Conservation (phyloP, 2,797 vertebrate genomes). For the Schizothorax lantsangensis region DNA sequence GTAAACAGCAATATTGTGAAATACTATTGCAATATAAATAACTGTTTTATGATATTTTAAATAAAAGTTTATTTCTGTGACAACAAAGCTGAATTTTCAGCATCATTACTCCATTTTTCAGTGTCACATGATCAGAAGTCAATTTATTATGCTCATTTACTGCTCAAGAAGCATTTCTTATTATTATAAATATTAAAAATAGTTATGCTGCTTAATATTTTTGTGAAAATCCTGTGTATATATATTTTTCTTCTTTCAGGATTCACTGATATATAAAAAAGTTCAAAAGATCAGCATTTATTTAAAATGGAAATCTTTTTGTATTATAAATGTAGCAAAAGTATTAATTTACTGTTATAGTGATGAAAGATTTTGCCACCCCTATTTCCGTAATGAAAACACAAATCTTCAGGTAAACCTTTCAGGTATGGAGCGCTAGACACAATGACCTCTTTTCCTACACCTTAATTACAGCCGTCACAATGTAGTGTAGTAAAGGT, state of each 20-base stretch:
- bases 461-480: constrained; percentile 18
- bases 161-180: no score
- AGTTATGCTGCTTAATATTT: not conserved
- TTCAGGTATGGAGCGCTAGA: not conserved
- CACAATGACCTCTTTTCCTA: constrained; percentile 20
- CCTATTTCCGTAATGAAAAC: not conserved
- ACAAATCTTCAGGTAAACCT: not conserved
- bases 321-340: not conserved
- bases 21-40: not conserved
- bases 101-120: no score
- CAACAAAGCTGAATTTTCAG: not conserved
- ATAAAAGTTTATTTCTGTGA: not conserved
- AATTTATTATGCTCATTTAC: no score
- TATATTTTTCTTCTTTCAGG: no score
- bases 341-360: not conserved
- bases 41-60: not conserved
- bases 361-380: not conserved
- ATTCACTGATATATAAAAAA: no score
- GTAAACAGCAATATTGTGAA: not conserved
- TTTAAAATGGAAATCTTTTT: not conserved
- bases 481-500: constrained; percentile 15
- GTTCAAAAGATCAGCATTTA: no score
- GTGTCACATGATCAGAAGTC: no score
- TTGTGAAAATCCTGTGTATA: no score
- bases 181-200: no score